Percentiles rank a stretch among this genome's conserved stretches.
Evolutionary conservation across 2,888 invertebrate genomes (phyloP).

Genomic region (Rhagonycha fulva): DNA sequence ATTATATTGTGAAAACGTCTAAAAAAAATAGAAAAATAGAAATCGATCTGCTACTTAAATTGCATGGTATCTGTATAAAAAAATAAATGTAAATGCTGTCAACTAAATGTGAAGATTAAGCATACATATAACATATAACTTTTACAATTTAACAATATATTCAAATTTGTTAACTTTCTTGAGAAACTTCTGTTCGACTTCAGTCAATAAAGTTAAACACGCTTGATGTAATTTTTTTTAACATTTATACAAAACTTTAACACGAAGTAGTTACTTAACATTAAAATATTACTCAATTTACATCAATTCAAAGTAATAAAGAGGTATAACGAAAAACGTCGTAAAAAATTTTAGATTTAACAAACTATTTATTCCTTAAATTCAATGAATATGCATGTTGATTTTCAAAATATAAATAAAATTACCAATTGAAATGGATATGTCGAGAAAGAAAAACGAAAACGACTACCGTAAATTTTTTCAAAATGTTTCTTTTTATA

Average conservation of each 20-base stretch:
- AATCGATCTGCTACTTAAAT: too few species aligned
- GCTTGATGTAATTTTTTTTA: not conserved
- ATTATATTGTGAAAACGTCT: too few species aligned
- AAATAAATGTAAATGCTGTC: not conserved
- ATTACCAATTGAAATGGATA: not conserved
- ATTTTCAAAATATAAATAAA: too few species aligned
- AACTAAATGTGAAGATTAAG: not conserved
- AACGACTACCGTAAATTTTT: too few species aligned
- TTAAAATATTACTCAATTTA: not conserved
- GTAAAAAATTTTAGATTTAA: too few species aligned
- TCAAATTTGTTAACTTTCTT: not conserved
- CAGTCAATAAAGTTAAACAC: not conserved
- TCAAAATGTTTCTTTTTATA: not conserved
- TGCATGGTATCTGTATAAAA: too few species aligned
- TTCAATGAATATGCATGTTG: too few species aligned
- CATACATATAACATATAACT: too few species aligned
- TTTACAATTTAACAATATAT: not conserved
- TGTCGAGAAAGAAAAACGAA: too few species aligned
- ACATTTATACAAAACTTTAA: not conserved
- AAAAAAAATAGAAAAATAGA: too few species aligned
- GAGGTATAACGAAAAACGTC: too few species aligned
- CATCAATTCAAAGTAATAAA: not conserved
- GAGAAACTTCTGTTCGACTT: not conserved
- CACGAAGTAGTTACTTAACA: not conserved
- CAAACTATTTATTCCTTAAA: too few species aligned